Percentiles rank a stretch among this genome's conserved stretches.
These are phyloP conservation scores for Tachysurus vachellii DNA, from an alignment of 2,113 vertebrate genomes.

Conservation along the genomic window DNA sequence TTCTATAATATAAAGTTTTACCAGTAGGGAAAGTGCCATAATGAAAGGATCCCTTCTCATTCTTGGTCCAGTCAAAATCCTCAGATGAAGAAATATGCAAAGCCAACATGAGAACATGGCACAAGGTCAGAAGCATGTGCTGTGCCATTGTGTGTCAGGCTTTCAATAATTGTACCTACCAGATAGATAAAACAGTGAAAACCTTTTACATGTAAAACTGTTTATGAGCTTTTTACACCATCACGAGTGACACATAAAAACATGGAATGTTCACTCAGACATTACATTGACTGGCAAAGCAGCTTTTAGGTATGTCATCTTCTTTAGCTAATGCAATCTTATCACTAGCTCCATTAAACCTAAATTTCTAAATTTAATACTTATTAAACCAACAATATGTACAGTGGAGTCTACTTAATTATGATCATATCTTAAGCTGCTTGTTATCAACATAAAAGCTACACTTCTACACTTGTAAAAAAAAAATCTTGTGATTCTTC, in stretches of 20 bases:
- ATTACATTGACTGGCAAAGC: not conserved
- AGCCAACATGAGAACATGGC: constrained; percentile 62
- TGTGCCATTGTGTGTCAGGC: constrained; percentile 45
- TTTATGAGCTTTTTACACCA: constrained; percentile 45
- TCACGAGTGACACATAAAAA: not conserved
- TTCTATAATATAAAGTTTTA: constrained; percentile 52
- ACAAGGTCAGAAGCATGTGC: constrained; percentile 45
- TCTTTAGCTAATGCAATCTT: constrained; percentile 14
- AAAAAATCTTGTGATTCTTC: not conserved
- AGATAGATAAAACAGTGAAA: not conserved
- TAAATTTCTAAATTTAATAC: not conserved
- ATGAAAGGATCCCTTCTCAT: constrained; percentile 79
- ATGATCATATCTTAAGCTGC: not conserved
- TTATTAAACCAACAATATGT: not conserved
- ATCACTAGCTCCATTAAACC: not conserved
- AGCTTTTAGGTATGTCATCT: not conserved
- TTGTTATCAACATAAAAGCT: not conserved
- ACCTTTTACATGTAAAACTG: not conserved
- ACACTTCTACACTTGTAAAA: not conserved
- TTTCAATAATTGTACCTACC: constrained; percentile 56
- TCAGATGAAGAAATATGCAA: constrained; percentile 57
- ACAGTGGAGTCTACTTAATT: not conserved
- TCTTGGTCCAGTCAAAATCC: constrained; percentile 79
- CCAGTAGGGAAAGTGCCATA: constrained; percentile 85
- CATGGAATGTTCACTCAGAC: not conserved